Base-by-base conservation (phyloP, 2,888 invertebrate genomes). In the Philopedon plagiatum region DNA sequence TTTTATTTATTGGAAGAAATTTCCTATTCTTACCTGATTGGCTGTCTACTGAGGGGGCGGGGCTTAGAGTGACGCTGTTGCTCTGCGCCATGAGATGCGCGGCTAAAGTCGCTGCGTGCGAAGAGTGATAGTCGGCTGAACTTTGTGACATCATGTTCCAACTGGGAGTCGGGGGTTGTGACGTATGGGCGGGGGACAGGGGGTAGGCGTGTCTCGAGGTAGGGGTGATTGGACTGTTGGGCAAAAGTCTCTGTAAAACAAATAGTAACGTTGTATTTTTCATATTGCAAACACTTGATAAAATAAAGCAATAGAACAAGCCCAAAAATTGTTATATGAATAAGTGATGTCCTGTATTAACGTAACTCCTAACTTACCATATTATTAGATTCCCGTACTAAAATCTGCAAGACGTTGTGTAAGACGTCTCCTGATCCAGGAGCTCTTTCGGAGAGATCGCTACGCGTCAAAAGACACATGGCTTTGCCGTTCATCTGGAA, bases 401-500 rank as follows among this genome's bases (percentile, higher is more conserved):
- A 87, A 89, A 96, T 92, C 84, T 95, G 94, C 51, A 98, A 89
- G 32, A 96, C 95, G 86, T 98, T 98, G 88, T 96, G 96, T 74
- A 98, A 87, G 18, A 98, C 94, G 84, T 98, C 98, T 1, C 98
- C 98, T 32, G 96, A 95, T 18, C 95, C 94, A 0, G 97, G 97
- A 79, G 96, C 95, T 68, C 98, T 89, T 83, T 97, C 96, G 23
- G 94, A 94, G 79, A 98, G 90, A 86, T 98, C 97, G 13, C 91
- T 91, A 84, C 97, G 61, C 54, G 94, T 97, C 76, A 98, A 87
- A 56, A 98, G 89, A 84, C 96, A 96, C 79, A 98, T 87, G 1
- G 97, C 98, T 87, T 98, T 98, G 89, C 97, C 97, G 85, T 97
- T 97, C 96, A 97, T 97, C 87, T 95, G 95, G 85, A 97, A 97